Percentiles rank a stretch among this genome's conserved stretches.
Conservation (phyloP, 2,888 invertebrate genomes). For the Mythimna ferrago region DNA sequence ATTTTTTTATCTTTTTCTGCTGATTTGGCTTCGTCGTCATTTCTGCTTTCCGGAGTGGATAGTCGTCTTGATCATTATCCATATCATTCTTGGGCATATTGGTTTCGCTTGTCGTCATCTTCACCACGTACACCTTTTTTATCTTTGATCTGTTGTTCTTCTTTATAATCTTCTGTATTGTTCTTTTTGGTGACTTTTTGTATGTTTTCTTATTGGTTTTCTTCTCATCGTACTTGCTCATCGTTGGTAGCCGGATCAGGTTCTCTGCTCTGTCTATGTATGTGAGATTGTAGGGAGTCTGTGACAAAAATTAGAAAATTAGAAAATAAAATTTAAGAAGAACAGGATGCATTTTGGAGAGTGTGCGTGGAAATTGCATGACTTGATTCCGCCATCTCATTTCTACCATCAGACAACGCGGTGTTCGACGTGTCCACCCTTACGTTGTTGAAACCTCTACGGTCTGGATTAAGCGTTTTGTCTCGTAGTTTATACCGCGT, state of each 20-base stretch:
- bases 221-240: slow-evolving; percentile 70
- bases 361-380: no score
- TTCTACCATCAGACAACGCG: no score
- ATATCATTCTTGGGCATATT: slow-evolving; percentile 55
- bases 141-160: slow-evolving; percentile 73
- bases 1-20: slow-evolving; percentile 73
- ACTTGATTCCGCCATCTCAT: no score
- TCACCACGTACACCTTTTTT: slow-evolving; percentile 73
- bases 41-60: slow-evolving; percentile 64
- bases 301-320: slow-evolving; percentile 16
- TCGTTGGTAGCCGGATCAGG: slow-evolving; percentile 75
- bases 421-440: no score
- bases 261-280: slow-evolving; percentile 82
- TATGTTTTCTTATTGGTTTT: slow-evolving; percentile 68
- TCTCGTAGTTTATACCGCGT: no score
- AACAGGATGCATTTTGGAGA: no score
- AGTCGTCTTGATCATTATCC: slow-evolving; percentile 67
- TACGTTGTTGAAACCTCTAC: no score
- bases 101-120: slow-evolving; percentile 70
- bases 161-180: slow-evolving; percentile 86
- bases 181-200: slow-evolving; percentile 81
- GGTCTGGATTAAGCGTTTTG: no score
- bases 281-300: slow-evolving; percentile 67
- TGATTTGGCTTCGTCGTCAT: slow-evolving; percentile 70
- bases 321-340: no score